Base-by-base conservation (phyloP, 37 sponge, comb jelly and placozoan genomes). In the Bolinopsis microptera region DNA sequence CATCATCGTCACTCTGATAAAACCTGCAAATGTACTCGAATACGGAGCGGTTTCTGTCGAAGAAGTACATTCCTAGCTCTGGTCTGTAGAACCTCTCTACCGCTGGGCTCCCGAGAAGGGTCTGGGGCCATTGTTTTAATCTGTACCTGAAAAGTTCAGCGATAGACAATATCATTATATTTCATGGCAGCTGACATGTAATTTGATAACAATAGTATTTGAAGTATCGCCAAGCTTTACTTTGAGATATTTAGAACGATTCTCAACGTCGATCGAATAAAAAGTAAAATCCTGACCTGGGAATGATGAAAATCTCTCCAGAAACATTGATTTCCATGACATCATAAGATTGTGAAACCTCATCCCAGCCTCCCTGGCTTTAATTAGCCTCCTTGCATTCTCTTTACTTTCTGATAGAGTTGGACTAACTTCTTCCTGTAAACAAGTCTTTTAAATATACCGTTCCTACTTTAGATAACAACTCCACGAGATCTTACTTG, bases 21-120 rank as follows among this genome's bases (percentile, higher is more conserved):
- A 41, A 86, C 61, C 36, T 35, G 0, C 34, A 36, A 1, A 86
- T 86, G 61, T 40, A 34, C 90, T 86, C 90, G 61, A 86, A 86
- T 25, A 86, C 23, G 8, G 32, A 9, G 9, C 90, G 90, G 61
- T 86, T 86, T 48, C 90, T 38, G 90, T 86, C 90, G 61, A 86
- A 86, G 90, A 86, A 86, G 90, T 86, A 86, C 13, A 22, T 24
- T 0, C 35, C 36, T 0, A 86, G 26, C 2, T 39, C 41, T 8
- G 90, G 90, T 22, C 61, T 24, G 61, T 86, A 86, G 90, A 28
- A 86, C n/a, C 31, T 24, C 31, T 86, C 90, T 28, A 86, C 32
- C 30, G 38, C 90, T 9, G 32, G 36, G 5, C 36, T 33, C 25
- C 90, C 90, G 2, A 86, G 90, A 5, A 86, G 61, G 22, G 90